Percentiles rank a stretch among this genome's conserved stretches.
phyloP scores from a whole-genome alignment of 1,140 invertebrate species.

The Drosophila cardini region DNA sequence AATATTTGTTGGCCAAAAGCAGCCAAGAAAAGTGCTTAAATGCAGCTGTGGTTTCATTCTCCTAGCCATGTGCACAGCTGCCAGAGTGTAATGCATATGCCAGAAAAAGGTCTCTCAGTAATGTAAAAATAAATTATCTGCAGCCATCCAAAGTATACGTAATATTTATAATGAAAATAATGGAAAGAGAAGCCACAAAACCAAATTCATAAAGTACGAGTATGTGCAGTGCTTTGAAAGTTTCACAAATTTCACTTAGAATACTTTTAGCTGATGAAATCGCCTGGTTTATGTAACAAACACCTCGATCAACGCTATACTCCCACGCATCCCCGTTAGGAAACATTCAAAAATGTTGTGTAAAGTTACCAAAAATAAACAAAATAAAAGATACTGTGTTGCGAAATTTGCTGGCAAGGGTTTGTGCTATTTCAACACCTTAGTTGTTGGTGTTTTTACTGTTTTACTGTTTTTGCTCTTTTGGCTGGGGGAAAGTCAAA shows the following conservation, averaged over 20 bases:
- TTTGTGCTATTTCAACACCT: constrained; percentile 17
- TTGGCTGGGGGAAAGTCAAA: constrained; percentile 28
- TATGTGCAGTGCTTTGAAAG: neutral
- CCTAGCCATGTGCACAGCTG: constrained; percentile 19
- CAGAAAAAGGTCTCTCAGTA: constrained; percentile 7
- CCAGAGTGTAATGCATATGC: constrained; percentile 18
- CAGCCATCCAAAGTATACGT: neutral
- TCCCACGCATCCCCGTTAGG: neutral
- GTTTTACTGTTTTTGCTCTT: constrained; percentile 1
- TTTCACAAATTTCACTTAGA: neutral
- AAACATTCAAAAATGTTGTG: constrained; percentile 16
- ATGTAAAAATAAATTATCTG: constrained; percentile 32
- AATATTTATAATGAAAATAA: constrained; percentile 12
- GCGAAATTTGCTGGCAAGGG: constrained; percentile 10
- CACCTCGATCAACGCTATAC: constrained; percentile 1
- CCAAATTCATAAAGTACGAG: neutral
- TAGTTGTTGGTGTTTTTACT: constrained; percentile 7
- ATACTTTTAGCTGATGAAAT: constrained; percentile 28
- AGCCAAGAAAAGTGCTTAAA: constrained; percentile 68
- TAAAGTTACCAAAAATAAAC: constrained; percentile 3
- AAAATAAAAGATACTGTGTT: neutral
- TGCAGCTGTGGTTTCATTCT: constrained; percentile 42
- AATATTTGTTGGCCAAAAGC: constrained; percentile 55
- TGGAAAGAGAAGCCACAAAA: neutral
- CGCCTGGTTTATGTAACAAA: constrained; percentile 1